A percentile compares a stretch with the other conserved stretches of the same genome.
Evolutionary conservation across 1,140 invertebrate species (phyloP).

Genomic region (Magallana gigas): DNA sequence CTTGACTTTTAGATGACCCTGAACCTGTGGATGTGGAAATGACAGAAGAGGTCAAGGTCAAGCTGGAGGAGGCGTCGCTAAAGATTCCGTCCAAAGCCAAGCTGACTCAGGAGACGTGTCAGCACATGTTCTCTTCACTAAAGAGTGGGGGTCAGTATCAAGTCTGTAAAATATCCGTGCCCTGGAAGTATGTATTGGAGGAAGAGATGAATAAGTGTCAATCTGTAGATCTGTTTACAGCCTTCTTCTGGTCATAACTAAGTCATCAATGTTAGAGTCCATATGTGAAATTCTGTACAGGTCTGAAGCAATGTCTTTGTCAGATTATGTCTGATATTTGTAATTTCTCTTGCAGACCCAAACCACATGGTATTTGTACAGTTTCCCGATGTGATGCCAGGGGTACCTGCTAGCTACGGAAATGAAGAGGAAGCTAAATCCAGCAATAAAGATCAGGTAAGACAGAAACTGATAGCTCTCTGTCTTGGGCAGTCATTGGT

Average conservation of each 20-base stretch:
- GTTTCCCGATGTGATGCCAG: slow-evolving; percentile 72
- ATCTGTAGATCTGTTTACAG: too few species aligned
- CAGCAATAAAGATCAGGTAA: slow-evolving; percentile 34
- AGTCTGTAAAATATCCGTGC: neutral
- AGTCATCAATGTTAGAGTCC: neutral
- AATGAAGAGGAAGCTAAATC: slow-evolving; percentile 41
- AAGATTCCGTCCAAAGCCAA: slow-evolving; percentile 21
- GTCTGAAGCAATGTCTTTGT: neutral
- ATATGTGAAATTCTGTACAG: neutral
- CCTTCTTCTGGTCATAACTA: too few species aligned
- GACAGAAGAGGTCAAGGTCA: slow-evolving; percentile 2
- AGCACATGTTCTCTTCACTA: neutral
- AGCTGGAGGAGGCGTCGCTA: neutral
- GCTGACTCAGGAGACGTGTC: neutral
- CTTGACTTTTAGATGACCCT: neutral
- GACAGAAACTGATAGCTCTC: neutral
- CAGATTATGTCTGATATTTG: neutral
- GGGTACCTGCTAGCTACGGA: slow-evolving; percentile 57
- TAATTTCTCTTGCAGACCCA: neutral
- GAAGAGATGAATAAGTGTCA: too few species aligned
- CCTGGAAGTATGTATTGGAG: too few species aligned
- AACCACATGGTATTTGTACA: slow-evolving; percentile 69
- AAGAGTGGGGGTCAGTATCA: neutral
- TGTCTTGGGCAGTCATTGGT: neutral
- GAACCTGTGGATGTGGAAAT: slow-evolving; percentile 23